A percentile compares a stretch with the other conserved stretches of the same genome.
phyloP scores from a whole-genome alignment of 37 sponge, comb jelly and placozoan genomes.

The Aphrocallistes beatrix region DNA sequence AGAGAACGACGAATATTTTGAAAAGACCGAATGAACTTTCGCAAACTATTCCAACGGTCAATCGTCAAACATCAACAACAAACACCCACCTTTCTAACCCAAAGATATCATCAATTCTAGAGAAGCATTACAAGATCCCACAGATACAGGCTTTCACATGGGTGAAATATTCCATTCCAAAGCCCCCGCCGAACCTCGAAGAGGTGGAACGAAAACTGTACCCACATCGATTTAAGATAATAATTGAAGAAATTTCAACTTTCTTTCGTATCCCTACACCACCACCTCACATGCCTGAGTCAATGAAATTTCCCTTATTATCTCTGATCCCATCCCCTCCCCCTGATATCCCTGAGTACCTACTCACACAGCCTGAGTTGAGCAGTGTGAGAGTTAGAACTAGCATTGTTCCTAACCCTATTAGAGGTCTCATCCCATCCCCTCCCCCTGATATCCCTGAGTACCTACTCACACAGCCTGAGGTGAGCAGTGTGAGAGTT shows the following conservation, averaged over 20 bases:
- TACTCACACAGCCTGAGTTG: neutral
- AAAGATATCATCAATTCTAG: neutral
- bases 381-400: neutral
- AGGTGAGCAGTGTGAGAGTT: no score
- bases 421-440: neutral
- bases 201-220: neutral
- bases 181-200: neutral
- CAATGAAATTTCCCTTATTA: neutral
- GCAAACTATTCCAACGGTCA: neutral
- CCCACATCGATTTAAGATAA: neutral
- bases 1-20: no score
- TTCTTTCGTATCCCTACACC: neutral
- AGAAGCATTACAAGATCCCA: neutral
- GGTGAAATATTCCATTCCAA: neutral
- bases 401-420: neutral
- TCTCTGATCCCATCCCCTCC: neutral
- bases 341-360: neutral
- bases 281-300: neutral
- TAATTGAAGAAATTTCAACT: neutral
- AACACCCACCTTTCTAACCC: neutral
- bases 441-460: neutral
- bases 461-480: neutral
- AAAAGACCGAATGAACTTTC: no score
- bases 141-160: neutral
- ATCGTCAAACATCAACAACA: neutral